Evolutionary conservation across 1,140 invertebrate species (phyloP), one percentile per base, ranked within the genome.

Genomic region (Macrobrachium nipponense): DNA sequence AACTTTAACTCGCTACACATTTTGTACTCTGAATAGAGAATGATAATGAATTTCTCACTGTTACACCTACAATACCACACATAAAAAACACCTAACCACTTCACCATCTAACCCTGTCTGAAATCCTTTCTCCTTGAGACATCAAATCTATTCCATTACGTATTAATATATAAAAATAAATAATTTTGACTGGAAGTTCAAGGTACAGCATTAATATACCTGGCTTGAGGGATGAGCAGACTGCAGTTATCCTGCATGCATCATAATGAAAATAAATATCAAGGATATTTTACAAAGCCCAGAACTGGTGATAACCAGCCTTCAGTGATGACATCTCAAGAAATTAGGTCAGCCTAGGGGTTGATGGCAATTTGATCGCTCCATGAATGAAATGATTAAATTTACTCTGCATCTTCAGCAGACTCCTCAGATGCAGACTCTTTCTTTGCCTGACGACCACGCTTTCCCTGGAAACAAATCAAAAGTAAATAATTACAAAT

Each of bases 81-180:
- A 36, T 72, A 84, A 23, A 85, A 86, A 84, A 61, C 18, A 14
- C 20, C 51, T 51, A 23, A 11, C 36, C 62, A 20, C 58, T 60
- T 61, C 20, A 73, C 84, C 84, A 86, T 43, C 84, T 80, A 51
- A 72, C 77, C 84, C 84, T 70, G 60, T 61, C 84, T 58, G 23
- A 58, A 51, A 77, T 78, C 77, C 75, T 78, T 43, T n/a, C 58
- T 60, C 36, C 60, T 43, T 66, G 73, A 86, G 64, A 70, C 7
- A 80, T 78, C 64, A 68, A 85, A 75, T 64, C 61, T 60, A 51
- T 80, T 75, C 77, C 43, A 70, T 80, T n/a, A n/a, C n/a, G 80
- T 86, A 78, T 80, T 75, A 86, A 80, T 86, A 79, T 62, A 86
- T 86, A 86, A 86, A 86, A 86, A 86, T 86, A 86, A 78, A 78